A percentile compares a stretch with the other conserved stretches of the same genome.
Conservation (phyloP, 2,888 invertebrate genomes). For the Apeira syringaria region DNA sequence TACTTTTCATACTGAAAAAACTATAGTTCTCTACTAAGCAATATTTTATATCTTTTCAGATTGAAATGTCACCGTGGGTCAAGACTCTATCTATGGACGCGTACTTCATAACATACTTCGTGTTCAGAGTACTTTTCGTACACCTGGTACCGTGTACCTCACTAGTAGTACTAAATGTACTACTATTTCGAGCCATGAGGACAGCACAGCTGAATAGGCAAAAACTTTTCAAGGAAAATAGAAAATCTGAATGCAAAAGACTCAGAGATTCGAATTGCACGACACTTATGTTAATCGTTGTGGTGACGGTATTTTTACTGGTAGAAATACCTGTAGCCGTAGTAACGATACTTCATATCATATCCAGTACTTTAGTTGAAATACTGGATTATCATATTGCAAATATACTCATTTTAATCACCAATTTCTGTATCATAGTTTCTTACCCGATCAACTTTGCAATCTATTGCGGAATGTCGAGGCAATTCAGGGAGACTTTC, state of each 20-base stretch:
- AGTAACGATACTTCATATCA: slow-evolving; percentile 92
- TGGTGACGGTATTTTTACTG: slow-evolving; percentile 92
- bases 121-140: slow-evolving; percentile 95
- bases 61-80: slow-evolving; percentile 88
- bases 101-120: slow-evolving; percentile 92
- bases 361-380: slow-evolving; percentile 88
- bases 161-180: slow-evolving; percentile 93
- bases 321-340: slow-evolving; percentile 94
- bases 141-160: slow-evolving; percentile 95
- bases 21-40: too few relatives aligned
- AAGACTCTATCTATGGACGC: slow-evolving; percentile 86
- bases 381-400: slow-evolving; percentile 91
- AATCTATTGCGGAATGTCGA: slow-evolving; percentile 97
- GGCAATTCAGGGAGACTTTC: slow-evolving; percentile 97
- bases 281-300: slow-evolving; percentile 93
- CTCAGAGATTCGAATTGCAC: slow-evolving; percentile 92
- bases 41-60: slow-evolving; percentile 51
- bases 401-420: slow-evolving; percentile 90
- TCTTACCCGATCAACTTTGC: slow-evolving; percentile 97
- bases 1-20: too few relatives aligned
- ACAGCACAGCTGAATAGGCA: slow-evolving; percentile 91
- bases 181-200: slow-evolving; percentile 93
- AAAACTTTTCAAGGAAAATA: slow-evolving; percentile 89
- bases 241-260: slow-evolving; percentile 91
- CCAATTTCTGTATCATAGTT: slow-evolving; percentile 95